Evolutionary conservation across 2,797 vertebrate species (phyloP).

Genomic region (Typhlichthys eigenmanni): DNA sequence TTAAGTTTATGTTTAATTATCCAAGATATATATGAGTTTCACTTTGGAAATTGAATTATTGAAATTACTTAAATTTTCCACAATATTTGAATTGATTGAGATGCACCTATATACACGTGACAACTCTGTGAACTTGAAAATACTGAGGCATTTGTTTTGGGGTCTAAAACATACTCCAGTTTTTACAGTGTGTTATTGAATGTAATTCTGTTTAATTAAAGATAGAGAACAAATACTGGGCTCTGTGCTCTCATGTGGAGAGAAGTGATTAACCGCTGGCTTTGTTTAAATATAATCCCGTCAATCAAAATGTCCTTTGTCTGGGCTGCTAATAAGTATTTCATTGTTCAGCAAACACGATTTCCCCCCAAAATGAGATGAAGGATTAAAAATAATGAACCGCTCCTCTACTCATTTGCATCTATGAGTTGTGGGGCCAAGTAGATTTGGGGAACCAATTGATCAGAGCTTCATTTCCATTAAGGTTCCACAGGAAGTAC

Average conservation of each 20-base stretch:
- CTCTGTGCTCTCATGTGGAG: conserved; percentile 53
- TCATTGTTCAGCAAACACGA: conserved; percentile 74
- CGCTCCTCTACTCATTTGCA: conserved; percentile 48
- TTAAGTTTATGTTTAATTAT: too few species aligned
- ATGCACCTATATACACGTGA: too few species aligned
- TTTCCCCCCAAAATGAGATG: conserved; percentile 59
- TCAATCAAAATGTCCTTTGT: conserved; percentile 70
- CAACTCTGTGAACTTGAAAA: conserved; percentile 18
- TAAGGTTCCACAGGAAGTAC: conserved; percentile 28
- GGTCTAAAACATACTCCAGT: conserved; percentile 17
- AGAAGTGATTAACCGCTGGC: conserved; percentile 66
- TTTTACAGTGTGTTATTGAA: conserved; percentile 54
- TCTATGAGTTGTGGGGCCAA: conserved; percentile 29
- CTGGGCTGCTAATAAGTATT: conserved; percentile 65
- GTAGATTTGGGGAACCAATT: conserved; percentile 39
- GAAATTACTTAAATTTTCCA: too few species aligned
- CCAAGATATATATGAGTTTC: too few species aligned
- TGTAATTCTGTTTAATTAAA: conserved; percentile 70
- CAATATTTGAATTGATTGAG: too few species aligned
- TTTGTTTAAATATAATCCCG: conserved; percentile 73
- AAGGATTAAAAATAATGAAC: conserved; percentile 65
- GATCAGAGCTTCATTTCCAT: conserved; percentile 37
- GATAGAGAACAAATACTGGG: conserved; percentile 57
- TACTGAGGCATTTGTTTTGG: conserved; percentile 33
- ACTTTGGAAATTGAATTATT: too few species aligned